Conservation (phyloP, 2,888 invertebrate genomes). For the Drosophila parthenogenetica region DNA sequence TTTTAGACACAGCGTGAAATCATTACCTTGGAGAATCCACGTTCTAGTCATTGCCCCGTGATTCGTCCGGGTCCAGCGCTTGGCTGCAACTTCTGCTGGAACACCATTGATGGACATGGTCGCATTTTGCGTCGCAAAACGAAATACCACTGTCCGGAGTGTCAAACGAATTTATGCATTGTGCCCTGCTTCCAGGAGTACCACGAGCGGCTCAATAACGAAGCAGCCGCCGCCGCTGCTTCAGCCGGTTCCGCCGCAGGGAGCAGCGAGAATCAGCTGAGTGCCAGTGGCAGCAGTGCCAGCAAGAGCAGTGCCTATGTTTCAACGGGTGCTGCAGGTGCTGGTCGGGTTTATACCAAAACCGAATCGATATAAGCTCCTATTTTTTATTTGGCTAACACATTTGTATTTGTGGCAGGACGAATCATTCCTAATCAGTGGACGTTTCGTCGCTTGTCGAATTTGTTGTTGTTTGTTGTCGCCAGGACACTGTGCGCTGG, state of each 20-base stretch:
- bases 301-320: constrained; percentile 65
- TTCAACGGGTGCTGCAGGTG: constrained; percentile 48
- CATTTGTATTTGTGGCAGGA: constrained; percentile 76
- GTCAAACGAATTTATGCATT: constrained; percentile 94
- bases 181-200: constrained; percentile 95
- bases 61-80: constrained; percentile 93
- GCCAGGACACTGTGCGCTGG: constrained; percentile 10
- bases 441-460: constrained; percentile 61
- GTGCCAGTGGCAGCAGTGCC: constrained; percentile 40
- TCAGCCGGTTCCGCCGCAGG: constrained; percentile 28
- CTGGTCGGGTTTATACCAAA: constrained; percentile 82
- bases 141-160: constrained; percentile 95
- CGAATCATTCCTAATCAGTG: constrained; percentile 28
- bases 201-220: constrained; percentile 88
- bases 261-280: constrained; percentile 52
- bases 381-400: constrained; percentile 37
- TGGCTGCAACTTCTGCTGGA: constrained; percentile 96
- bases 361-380: constrained; percentile 84
- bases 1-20: constrained; percentile 85
- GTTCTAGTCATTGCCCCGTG: constrained; percentile 93
- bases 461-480: constrained; percentile 3
- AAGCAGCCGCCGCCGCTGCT: constrained; percentile 63
- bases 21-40: constrained; percentile 85
- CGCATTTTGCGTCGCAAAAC: constrained; percentile 93
- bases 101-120: constrained; percentile 93